Conservation (phyloP, 2,797 vertebrate genomes). For the Tokudaia tokunoshimensis region DNA sequence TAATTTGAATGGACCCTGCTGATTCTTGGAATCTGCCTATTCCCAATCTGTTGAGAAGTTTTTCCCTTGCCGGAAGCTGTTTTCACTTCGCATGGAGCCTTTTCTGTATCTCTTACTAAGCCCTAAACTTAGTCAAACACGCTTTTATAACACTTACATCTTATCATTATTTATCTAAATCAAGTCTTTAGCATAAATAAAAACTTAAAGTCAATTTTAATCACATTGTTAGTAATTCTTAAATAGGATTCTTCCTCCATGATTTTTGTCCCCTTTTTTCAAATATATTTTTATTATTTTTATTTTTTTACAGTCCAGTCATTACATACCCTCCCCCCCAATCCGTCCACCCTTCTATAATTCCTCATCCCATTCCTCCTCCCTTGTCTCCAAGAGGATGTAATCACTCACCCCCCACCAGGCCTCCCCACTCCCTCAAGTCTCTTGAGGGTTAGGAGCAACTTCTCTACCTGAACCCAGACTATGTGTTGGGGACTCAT, state of each 20-base stretch:
- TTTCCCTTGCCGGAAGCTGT: neutral
- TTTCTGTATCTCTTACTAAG: neutral
- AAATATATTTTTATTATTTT: neutral
- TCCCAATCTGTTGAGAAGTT: neutral
- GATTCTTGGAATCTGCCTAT: neutral
- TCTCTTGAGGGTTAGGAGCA: neutral
- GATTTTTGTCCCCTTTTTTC: neutral
- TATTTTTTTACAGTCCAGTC: neutral
- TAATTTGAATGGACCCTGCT: neutral
- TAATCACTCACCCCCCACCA: neutral
- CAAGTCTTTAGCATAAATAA: neutral
- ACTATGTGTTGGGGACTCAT: neutral
- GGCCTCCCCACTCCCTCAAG: neutral
- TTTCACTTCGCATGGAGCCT: neutral
- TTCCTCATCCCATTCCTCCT: neutral
- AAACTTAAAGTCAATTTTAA: neutral
- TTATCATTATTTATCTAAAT: constrained; percentile 37
- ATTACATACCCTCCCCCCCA: neutral
- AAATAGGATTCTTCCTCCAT: neutral
- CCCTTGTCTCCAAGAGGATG: neutral
- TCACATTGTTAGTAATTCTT: neutral
- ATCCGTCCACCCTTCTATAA: neutral
- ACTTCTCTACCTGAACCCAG: neutral
- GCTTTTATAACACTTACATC: neutral
- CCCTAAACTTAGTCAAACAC: neutral